Percentiles rank a stretch among this genome's conserved stretches.
phyloP scores from a whole-genome alignment of 1,140 invertebrate genomes.

The Adelges cooleyi region DNA sequence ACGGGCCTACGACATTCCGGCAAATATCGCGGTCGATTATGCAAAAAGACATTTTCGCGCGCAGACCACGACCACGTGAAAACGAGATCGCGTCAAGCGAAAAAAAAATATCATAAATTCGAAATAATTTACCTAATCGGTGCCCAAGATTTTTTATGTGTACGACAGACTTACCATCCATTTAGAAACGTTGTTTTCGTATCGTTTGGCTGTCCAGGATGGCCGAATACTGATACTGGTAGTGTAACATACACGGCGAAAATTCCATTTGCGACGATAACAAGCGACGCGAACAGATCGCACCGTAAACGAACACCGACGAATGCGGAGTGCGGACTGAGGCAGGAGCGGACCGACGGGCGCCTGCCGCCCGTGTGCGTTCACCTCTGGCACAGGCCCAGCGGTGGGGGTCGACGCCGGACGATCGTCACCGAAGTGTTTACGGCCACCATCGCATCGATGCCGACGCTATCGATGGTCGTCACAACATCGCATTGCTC shows the following conservation, averaged over 20 bases:
- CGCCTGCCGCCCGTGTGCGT: conserved; percentile 4
- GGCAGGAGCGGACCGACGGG: background rate
- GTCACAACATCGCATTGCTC: too few species aligned
- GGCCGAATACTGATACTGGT: background rate
- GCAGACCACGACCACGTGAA: background rate
- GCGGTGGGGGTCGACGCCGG: background rate
- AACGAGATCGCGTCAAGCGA: background rate
- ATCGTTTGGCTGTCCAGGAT: background rate
- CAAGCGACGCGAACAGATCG: background rate
- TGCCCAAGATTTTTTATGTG: background rate
- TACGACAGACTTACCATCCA: conserved; percentile 5
- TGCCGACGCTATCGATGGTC: too few species aligned
- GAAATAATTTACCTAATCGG: too few species aligned
- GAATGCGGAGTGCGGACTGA: conserved; percentile 19
- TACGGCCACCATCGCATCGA: too few species aligned
- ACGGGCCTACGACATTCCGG: background rate
- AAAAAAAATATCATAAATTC: too few species aligned
- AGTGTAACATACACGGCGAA: conserved; percentile 3
- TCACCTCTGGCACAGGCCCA: background rate
- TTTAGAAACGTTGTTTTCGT: conserved; percentile 6
- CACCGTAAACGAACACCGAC: background rate
- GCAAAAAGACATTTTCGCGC: background rate
- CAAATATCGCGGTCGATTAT: background rate
- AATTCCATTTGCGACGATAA: conserved; percentile 23
- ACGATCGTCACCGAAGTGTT: too few species aligned